phyloP scores from a whole-genome alignment of 1,140 invertebrate genomes.

The Drosophila ercepeae region DNA sequence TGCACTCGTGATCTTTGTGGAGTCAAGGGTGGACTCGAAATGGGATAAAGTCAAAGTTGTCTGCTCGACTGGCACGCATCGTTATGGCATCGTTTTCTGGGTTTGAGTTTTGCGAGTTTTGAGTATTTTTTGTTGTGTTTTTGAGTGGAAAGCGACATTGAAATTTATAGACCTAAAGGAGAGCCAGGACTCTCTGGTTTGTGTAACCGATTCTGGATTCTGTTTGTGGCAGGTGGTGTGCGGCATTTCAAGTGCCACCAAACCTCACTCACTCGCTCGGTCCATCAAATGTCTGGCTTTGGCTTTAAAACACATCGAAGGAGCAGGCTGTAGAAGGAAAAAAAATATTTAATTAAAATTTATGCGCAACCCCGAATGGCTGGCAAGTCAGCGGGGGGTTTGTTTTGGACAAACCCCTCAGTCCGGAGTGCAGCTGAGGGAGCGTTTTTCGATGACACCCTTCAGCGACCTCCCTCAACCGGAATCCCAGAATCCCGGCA shows the following conservation, averaged over 20 bases:
- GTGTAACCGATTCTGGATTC: not conserved
- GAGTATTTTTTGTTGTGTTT: not conserved
- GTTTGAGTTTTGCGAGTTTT: not conserved
- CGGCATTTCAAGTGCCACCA: conserved; percentile 48
- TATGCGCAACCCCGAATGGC: conserved; percentile 64
- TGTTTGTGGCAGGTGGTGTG: conserved; percentile 40
- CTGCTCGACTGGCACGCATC: conserved; percentile 19
- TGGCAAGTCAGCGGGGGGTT: conserved; percentile 22
- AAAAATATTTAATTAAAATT: conserved; percentile 82
- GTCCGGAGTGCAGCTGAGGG: conserved; percentile 24
- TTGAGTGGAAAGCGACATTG: conserved; percentile 67
- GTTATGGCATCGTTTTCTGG: not conserved
- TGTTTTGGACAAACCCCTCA: conserved; percentile 12
- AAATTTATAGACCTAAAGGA: conserved; percentile 62
- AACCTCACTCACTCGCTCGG: conserved; percentile 39
- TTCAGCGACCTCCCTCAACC: conserved; percentile 49
- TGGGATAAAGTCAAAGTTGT: conserved; percentile 34
- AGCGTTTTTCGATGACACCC: conserved; percentile 44
- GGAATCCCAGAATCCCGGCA: conserved; percentile 2
- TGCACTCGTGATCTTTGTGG: conserved; percentile 29
- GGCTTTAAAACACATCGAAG: conserved; percentile 22
- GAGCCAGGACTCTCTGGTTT: not conserved
- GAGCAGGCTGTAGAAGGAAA: conserved; percentile 10
- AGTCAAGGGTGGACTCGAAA: conserved; percentile 29
- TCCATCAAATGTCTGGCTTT: conserved; percentile 39